Conservation (phyloP, 2,797 vertebrate species). For the Alouatta caraya region DNA sequence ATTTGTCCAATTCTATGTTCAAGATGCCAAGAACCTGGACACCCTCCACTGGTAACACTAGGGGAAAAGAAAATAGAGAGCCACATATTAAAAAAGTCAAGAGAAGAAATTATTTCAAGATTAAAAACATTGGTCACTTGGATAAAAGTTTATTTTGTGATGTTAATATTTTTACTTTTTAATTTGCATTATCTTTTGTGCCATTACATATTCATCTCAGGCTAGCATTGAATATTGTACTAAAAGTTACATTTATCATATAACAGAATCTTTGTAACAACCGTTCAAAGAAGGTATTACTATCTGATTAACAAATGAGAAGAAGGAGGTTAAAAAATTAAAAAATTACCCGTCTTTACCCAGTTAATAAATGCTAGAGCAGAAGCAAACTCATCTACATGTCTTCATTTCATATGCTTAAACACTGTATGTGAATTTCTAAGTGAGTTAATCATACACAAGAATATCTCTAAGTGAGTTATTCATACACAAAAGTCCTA, state of each 20-base stretch:
- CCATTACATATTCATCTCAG: neutral
- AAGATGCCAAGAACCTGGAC: too few species aligned
- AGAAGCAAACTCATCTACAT: neutral
- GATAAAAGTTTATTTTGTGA: too few species aligned
- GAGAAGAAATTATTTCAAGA: too few species aligned
- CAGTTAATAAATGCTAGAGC: neutral
- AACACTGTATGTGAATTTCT: neutral
- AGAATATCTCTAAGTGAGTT: neutral
- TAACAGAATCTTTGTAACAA: neutral
- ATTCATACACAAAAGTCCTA: neutral
- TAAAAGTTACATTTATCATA: neutral
- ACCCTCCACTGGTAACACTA: too few species aligned
- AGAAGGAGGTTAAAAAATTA: neutral
- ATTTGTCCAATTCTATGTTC: too few species aligned
- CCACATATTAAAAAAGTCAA: too few species aligned
- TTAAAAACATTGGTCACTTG: too few species aligned
- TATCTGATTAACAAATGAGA: neutral
- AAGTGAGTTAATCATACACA: neutral
- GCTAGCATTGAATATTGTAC: neutral
- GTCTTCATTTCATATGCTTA: neutral
- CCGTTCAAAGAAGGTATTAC: neutral
- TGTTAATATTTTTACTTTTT: too few species aligned
- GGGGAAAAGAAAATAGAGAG: too few species aligned
- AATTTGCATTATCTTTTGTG: neutral
- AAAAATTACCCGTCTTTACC: neutral